Conservation (phyloP, 2,888 invertebrate species). For the Limnephilus auricula region DNA sequence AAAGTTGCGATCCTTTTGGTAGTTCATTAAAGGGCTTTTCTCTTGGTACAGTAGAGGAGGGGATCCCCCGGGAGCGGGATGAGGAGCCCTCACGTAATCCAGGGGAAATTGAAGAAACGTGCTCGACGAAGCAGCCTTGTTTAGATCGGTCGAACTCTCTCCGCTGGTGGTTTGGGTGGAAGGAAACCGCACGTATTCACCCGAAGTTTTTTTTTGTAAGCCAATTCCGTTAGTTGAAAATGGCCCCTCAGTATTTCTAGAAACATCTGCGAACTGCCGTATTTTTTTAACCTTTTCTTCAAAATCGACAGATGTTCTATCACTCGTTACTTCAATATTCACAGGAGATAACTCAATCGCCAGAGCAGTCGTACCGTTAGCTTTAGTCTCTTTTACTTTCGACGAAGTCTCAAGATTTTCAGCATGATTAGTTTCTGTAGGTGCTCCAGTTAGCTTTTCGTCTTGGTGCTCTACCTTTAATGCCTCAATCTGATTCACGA, state of each 20-base stretch:
- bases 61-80: neutral
- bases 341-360: neutral
- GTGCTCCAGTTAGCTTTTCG: neutral
- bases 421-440: neutral
- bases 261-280: constrained; percentile 61
- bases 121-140: constrained; percentile 24
- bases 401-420: neutral
- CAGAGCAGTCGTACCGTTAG: neutral
- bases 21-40: neutral
- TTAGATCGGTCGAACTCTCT: neutral
- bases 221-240: neutral
- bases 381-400: neutral
- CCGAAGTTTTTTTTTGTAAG: constrained; percentile 50
- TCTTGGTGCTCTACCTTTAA: constrained; percentile 48
- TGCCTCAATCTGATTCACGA: constrained; percentile 57
- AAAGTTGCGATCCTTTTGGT: constrained; percentile 31
- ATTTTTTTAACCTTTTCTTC: constrained; percentile 64
- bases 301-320: constrained; percentile 50
- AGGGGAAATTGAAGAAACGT: constrained; percentile 28
- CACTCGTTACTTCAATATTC: neutral
- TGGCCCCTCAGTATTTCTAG: constrained; percentile 57
- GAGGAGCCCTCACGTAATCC: neutral
- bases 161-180: neutral
- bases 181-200: constrained; percentile 38
- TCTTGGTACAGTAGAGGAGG: neutral